Conservation (phyloP, 2,113 vertebrate genomes). For the Coptodon bakossiorum region DNA sequence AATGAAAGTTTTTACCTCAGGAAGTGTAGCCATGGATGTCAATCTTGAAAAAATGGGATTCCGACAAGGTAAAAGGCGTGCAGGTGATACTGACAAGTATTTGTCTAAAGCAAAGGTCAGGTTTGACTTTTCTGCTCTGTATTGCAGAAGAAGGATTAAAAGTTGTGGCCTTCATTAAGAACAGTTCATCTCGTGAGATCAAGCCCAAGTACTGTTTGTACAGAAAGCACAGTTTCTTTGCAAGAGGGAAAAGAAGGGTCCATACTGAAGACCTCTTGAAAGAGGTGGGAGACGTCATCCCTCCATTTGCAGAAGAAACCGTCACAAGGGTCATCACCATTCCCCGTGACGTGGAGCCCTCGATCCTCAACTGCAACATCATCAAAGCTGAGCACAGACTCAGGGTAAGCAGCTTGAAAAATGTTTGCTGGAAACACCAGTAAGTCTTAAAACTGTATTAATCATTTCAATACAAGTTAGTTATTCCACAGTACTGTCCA, state of each 20-base stretch:
- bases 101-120: background rate
- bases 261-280: conserved; percentile 42
- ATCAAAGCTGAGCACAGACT: conserved; percentile 66
- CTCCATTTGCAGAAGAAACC: background rate
- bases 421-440: background rate
- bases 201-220: conserved; percentile 66
- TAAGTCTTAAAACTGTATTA: too few relatives aligned
- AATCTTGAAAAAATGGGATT: conserved; percentile 55
- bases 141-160: conserved; percentile 55
- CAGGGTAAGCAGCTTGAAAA: conserved; percentile 42
- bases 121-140: background rate
- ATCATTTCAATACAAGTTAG: too few relatives aligned
- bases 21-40: conserved; percentile 61
- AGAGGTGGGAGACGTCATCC: conserved; percentile 58
- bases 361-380: conserved; percentile 56
- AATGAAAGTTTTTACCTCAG: conserved; percentile 56
- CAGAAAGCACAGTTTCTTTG: conserved; percentile 65
- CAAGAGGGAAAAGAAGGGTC: conserved; percentile 15
- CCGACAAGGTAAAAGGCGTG: conserved; percentile 28
- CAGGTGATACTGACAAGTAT: background rate
- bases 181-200: conserved; percentile 60
- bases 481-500: too few relatives aligned
- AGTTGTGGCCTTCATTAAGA: conserved; percentile 46
- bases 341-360: conserved; percentile 34
- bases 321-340: conserved; percentile 46